phyloP scores from a whole-genome alignment of 1,140 invertebrate genomes.

The Drosophila kepulauana region DNA sequence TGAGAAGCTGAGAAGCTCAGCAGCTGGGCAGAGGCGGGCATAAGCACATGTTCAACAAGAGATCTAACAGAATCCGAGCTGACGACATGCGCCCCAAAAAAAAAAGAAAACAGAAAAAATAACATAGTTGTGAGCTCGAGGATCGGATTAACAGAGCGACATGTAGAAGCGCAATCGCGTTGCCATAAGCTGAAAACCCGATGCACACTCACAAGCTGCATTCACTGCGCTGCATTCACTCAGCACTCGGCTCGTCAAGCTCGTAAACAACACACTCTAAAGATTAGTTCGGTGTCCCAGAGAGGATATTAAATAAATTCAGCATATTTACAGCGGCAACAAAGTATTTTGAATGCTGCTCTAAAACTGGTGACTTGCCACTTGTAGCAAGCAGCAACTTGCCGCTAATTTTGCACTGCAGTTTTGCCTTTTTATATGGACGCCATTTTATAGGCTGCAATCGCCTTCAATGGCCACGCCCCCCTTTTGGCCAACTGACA shows the following conservation, averaged over 20 bases:
- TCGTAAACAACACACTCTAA: slow-evolving; percentile 10
- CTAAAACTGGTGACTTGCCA: slow-evolving; percentile 5
- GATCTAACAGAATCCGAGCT: slow-evolving; percentile 20
- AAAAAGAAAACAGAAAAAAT: background rate
- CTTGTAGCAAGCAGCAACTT: background rate
- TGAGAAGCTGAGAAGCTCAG: background rate
- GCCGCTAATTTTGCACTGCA: slow-evolving; percentile 8
- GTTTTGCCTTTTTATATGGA: slow-evolving; percentile 47
- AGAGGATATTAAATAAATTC: slow-evolving; percentile 1
- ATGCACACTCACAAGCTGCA: too few relatives aligned
- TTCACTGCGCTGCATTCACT: background rate
- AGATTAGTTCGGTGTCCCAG: slow-evolving; percentile 3
- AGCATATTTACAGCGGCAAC: background rate
- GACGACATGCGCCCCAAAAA: slow-evolving; percentile 20
- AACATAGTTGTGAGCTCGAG: background rate
- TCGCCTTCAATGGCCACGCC: slow-evolving; percentile 68
- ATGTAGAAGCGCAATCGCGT: background rate
- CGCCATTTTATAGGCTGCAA: slow-evolving; percentile 65
- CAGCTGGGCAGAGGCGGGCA: slow-evolving; percentile 37
- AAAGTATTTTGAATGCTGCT: slow-evolving; percentile 7
- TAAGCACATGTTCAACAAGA: slow-evolving; percentile 56
- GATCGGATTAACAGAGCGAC: slow-evolving; percentile 3
- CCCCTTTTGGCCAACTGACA: slow-evolving; percentile 42
- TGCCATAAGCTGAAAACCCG: background rate
- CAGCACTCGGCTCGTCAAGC: background rate